A percentile compares a stretch with the other conserved stretches of the same genome.
phyloP scores from a whole-genome alignment of 2,113 vertebrate species.

The Ptilorrhoa leucosticta region DNA sequence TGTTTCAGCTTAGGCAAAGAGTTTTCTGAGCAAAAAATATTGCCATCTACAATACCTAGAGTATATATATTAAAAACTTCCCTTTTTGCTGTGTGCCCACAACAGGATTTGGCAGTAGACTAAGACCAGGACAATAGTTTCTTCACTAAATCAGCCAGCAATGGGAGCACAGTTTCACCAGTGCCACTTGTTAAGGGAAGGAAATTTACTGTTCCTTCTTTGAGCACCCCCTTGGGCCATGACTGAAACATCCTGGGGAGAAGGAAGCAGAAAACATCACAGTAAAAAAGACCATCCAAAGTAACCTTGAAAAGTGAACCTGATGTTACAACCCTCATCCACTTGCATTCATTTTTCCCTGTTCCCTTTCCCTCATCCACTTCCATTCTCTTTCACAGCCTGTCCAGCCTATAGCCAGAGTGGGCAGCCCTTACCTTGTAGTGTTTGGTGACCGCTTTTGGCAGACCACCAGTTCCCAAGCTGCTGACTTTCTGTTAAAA shows the following conservation, averaged over 20 bases:
- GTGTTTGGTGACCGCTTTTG: neutral
- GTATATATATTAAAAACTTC: neutral
- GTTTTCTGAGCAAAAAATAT: neutral
- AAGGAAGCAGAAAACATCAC: neutral
- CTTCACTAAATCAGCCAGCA: neutral
- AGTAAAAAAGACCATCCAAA: neutral
- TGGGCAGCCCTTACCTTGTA: neutral
- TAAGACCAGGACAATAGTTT: neutral
- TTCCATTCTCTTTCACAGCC: neutral
- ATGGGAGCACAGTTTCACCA: neutral
- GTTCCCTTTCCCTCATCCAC: neutral
- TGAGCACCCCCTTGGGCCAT: neutral
- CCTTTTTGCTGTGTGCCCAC: neutral
- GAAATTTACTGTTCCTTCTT: neutral
- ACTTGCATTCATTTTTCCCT: neutral
- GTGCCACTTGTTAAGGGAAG: neutral
- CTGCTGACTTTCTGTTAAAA: neutral
- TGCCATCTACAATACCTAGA: neutral
- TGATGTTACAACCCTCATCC: neutral
- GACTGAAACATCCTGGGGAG: neutral
- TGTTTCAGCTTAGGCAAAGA: neutral
- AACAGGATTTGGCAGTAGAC: neutral
- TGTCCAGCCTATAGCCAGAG: neutral
- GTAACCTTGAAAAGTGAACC: neutral
- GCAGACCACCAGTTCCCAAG: neutral